Evolutionary conservation across 2,888 invertebrate genomes (phyloP), one percentile per base, ranked within the genome.

Genomic region (Argyresthia goedartella): DNA sequence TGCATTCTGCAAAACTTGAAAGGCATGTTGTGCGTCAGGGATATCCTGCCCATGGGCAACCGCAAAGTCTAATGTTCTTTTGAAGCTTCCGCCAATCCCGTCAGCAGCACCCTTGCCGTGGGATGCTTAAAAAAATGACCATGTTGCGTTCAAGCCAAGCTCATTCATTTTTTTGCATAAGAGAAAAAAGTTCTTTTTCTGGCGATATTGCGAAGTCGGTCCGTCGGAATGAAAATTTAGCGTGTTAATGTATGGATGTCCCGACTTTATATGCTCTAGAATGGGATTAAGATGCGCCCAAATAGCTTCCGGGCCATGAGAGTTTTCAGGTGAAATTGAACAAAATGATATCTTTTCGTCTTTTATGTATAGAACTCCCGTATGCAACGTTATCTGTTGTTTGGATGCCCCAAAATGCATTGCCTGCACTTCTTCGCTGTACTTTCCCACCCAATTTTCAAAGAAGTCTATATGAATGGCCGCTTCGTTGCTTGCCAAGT

Each of bases 261-360:
- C 8, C 36, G 8, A 9, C 7, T 7, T 36, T 13, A 45, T 44
- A 49, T 58, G 59, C 25, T 54, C 53, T 55, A 65, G 63, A n/a
- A 53, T 33, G 34, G 53, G 53, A 1, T 35, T 13, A 13, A 53
- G 36, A 51, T 53, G 53, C 10, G 53, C 53, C 53, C 53, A 53
- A n/a, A 53, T 53, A 4, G 53, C 46, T 16, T 14, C 36, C 9
- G 53, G 53, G 4, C 13, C 9, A 35, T 53, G 53, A 9, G 13
- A 11, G 9, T 44, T 49, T 14, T 6, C 11, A 13, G 51, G 45
- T 8, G 45, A 10, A 34, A 35, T 34, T 8, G 35, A 44, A 39
- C 13, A 51, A 11, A 36, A 51, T 45, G 25, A n/a, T 16, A 25
- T 4, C 11, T 50, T 51, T 14, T 36, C 15, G 15, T 51, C n/a